phyloP scores from a whole-genome alignment of 2,888 invertebrate genomes.

The Mesorhabditis sp. region DNA sequence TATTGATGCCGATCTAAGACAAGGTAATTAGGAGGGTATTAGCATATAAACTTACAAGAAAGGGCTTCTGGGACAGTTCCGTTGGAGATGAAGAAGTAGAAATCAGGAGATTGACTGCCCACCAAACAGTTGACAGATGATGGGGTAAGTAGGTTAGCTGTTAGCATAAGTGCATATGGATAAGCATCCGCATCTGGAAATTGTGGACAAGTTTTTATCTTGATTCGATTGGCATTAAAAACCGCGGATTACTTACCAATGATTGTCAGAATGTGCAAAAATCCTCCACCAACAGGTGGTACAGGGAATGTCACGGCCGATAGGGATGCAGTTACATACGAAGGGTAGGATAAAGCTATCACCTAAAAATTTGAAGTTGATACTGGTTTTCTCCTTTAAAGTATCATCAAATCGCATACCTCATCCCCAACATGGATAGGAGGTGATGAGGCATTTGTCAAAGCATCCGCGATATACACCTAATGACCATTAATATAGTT shows the following conservation, averaged over 20 bases:
- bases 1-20: slow-evolving; percentile 1
- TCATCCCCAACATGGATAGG: slow-evolving; percentile 5
- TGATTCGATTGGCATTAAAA: too few species aligned
- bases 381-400: neutral
- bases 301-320: neutral
- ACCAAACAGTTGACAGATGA: neutral
- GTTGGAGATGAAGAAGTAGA: neutral
- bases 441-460: slow-evolving; percentile 1
- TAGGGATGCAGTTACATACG: neutral
- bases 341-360: neutral
- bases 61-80: slow-evolving; percentile 5
- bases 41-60: neutral
- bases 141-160: neutral
- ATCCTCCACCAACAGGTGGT: slow-evolving; percentile 1
- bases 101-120: neutral
- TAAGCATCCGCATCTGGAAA: slow-evolving; percentile 2
- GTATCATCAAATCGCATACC: neutral
- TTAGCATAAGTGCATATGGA: neutral
- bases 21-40: neutral
- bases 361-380: neutral
- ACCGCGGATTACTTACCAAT: neutral
- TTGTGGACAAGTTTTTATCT: neutral
- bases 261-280: neutral
- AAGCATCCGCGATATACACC: neutral
- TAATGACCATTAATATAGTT: too few species aligned